Base-by-base conservation (phyloP, 2,797 vertebrate species). In the Peromyscus attwateri region DNA sequence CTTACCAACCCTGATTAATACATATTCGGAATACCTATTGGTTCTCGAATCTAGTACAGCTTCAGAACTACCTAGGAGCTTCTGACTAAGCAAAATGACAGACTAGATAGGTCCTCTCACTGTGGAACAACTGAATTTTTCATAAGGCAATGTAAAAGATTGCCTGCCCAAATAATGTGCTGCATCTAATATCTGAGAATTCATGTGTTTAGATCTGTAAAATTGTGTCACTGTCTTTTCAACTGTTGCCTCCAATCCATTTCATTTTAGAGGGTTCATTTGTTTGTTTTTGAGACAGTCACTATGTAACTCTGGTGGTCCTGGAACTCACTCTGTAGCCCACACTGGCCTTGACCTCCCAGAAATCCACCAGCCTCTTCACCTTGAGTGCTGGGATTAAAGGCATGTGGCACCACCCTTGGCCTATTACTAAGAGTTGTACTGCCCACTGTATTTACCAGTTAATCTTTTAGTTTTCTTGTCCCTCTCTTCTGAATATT, bases 131-230 rank as follows among this genome's bases (percentile, higher is more conserved):
- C n/a, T 87, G 81, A 25, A 57, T 96, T 92, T 40, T 40, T 4
- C 46, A 52, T 23, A 83, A 73, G 62, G 81, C n/a, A 31, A 40
- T 21, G 46, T 29, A 55, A 91, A 77, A 31, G 77, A 8, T 71
- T 89, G 87, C 23, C 43, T 93, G 19, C 46, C 9, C 19, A 71
- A 21, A 73, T 19, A 79, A 71, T 60, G 37, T 75, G 40, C 25
- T 97, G 25, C 31, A 92, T 94, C 17, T 19, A 66, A 19, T 43
- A 21, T 88, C 37, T 87, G 19, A 87, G 81, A 92, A 71, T 87
- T 49, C 31, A 57, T 37, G 23, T 73, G 62, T 91, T 89, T 91
- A 89, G n/a, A 68, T 73, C 37, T 84, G 34, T 66, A 75, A 80
- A 95, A 60, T 37, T 79, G 29, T 49, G 49, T 83, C 31, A 66